Evolutionary conservation across 2,888 invertebrate genomes (phyloP).

Genomic region (Drosophila silvestris): DNA sequence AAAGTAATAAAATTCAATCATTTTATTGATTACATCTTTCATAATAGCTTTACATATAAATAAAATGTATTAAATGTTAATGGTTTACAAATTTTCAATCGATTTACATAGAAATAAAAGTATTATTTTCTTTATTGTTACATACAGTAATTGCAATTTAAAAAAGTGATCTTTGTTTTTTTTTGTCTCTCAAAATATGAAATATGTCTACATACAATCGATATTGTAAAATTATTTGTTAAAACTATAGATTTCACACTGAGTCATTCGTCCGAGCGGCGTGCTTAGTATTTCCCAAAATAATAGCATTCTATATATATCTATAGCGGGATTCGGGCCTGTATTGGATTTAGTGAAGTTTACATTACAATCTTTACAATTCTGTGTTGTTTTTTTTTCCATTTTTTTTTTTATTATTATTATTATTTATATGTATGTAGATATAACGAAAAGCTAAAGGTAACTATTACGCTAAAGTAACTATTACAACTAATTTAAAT

Average conservation of each 20-base stretch:
- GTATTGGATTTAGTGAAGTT: constrained; percentile 17
- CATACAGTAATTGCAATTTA: constrained; percentile 43
- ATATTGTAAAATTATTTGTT: constrained; percentile 29
- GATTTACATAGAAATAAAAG: constrained; percentile 15
- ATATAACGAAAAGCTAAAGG: constrained; percentile 65
- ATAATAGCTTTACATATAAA: constrained; percentile 21
- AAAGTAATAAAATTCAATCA: constrained; percentile 10
- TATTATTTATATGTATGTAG: constrained; percentile 34
- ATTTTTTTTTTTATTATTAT: constrained; percentile 7
- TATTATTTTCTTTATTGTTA: constrained; percentile 10
- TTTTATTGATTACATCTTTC: constrained; percentile 34
- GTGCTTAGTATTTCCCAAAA: neutral
- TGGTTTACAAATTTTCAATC: constrained; percentile 7
- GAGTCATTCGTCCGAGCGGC: constrained; percentile 28
- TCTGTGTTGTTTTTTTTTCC: neutral
- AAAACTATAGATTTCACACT: constrained; percentile 41
- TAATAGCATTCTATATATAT: neutral
- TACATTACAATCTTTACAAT: neutral
- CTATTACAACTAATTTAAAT: constrained; percentile 65
- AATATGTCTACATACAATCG: constrained; percentile 34
- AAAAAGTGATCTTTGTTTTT: constrained; percentile 40
- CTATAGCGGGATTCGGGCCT: constrained; percentile 10
- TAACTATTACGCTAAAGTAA: constrained; percentile 71
- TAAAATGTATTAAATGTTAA: constrained; percentile 23
- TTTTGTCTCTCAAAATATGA: constrained; percentile 12